Evolutionary conservation across 2,113 vertebrate genomes (phyloP), one percentile per base, ranked within the genome.

Genomic region (Baryphthengus martii): DNA sequence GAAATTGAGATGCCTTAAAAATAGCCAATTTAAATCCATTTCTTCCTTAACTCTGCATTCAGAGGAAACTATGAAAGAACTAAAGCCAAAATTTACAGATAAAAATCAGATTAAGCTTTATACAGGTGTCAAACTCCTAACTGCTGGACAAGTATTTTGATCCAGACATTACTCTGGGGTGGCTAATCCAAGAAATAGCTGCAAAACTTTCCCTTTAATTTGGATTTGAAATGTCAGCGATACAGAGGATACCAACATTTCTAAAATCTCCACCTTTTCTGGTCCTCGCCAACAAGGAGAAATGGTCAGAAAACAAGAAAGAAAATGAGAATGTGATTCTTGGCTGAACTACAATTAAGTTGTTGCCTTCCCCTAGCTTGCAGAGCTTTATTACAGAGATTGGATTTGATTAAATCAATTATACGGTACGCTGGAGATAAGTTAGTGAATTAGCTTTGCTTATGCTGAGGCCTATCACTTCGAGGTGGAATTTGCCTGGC

Each of bases 391-490:
- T 70, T 77, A 65, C 82, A 77, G 35, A 53, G 63, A 67, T 90
- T 92, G 85, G 39, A 80, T 83, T 80, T 71, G 79, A 90, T 79
- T 19, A 68, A 88, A 93, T 90, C 63, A 82, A 87, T 95, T 89
- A 80, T 29, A 94, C 1, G 2, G 63, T 89, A 62, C 9, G 1
- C 74, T 84, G 42, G 63, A 80, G 65, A 35, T 52, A 85, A 70
- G 40, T 62, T 47, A 79, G 84, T 65, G 62, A 83, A 94, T 91
- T 86, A 87, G 44, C 37, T 96, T 95, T 89, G 76, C 65, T 93
- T 76, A 59, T 62, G 53, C 84, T 90, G 85, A 88, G 4, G 17
- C 37, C 50, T 23, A 8, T 55, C 40, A 73, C 62, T 91, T n/a
- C 4, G 0, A 75, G 55, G 52, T 85, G 71, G 47, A 39, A 47